Conservation (phyloP, 2,113 vertebrate species). For the Suricata suricatta region DNA sequence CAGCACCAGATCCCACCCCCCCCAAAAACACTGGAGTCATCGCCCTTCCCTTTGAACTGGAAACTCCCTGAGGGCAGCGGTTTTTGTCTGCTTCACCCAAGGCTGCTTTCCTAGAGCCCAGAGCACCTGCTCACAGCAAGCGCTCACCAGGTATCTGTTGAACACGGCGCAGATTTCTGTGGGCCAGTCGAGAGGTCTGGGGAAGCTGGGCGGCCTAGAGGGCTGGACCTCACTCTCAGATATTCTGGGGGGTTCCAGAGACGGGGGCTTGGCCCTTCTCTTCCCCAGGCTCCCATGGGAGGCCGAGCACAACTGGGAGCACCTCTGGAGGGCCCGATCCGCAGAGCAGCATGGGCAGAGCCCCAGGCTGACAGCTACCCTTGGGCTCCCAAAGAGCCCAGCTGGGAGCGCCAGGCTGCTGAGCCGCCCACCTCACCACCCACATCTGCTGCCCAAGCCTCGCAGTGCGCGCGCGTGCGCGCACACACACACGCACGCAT, state of each 20-base stretch:
- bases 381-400: conserved; percentile 25
- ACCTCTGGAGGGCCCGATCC: background rate
- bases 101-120: background rate
- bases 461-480: background rate
- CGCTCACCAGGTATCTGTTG: background rate
- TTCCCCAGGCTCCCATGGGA: background rate
- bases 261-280: background rate
- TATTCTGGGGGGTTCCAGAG: background rate
- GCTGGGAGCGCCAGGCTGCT: background rate
- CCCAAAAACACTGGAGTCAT: background rate
- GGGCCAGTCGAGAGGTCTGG: background rate
- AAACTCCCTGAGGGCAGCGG: background rate
- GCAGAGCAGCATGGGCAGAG: background rate
- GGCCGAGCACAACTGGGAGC: background rate
- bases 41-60: background rate
- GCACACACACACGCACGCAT: background rate
- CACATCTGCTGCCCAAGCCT: conserved; percentile 14
- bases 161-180: background rate
- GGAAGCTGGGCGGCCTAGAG: background rate
- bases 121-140: background rate
- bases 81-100: background rate
- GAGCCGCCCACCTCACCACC: background rate
- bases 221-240: background rate
- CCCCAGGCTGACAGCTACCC: background rate
- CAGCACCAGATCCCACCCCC: background rate